Evolutionary conservation across 2,797 vertebrate genomes (phyloP), one percentile per base, ranked within the genome.

Genomic region (Myoxocephalus aenaeus): DNA sequence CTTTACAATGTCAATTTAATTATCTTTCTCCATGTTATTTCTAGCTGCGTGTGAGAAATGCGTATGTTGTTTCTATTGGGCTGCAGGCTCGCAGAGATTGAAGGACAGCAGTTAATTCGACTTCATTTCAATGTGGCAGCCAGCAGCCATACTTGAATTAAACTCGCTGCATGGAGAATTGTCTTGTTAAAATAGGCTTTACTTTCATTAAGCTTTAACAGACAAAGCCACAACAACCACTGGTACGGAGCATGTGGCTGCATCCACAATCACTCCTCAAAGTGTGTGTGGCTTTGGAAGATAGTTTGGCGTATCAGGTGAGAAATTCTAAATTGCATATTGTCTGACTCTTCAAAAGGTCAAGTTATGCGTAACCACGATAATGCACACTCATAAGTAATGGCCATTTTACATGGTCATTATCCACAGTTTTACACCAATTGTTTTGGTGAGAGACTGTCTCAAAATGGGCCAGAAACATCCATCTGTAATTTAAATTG

Each of bases 311-410:
- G 36, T 20, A 73, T 76, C 65, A 62, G 83, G 69, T 76, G 74
- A 82, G 71, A 72, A 69, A 82, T 80, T 87, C 70, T 64, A 79
- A 87, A 87, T 86, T 86, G 75, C 83, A 81, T 72, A 79, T 81
- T 80, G 79, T 75, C 74, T 42, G 59, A 77, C 29, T 75, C 81
- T 86, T 81, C 75, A 89, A 83, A 89, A 89, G 75, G 77, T 82
- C 71, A 84, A 71, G 79, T 76, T 82, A 79, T 81, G 82, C 27
- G 0, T 71, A 76, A 51, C 77, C 48, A 48, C 48, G 56, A 87
- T 83, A 87, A 82, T 75, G 32, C 36, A 3, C 4, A 67, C 70
- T 85, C 82, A 62, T 75, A 77, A 79, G 85, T 78, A 80, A 84
- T 85, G 80, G 79, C 80, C 59, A 29, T 53, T 70, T 81, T 79